A percentile compares a stretch with the other conserved stretches of the same genome.
These are phyloP conservation scores for Chascanopsetta lugubris DNA, from an alignment of 2,113 vertebrate genomes.

Conservation along the genomic window DNA sequence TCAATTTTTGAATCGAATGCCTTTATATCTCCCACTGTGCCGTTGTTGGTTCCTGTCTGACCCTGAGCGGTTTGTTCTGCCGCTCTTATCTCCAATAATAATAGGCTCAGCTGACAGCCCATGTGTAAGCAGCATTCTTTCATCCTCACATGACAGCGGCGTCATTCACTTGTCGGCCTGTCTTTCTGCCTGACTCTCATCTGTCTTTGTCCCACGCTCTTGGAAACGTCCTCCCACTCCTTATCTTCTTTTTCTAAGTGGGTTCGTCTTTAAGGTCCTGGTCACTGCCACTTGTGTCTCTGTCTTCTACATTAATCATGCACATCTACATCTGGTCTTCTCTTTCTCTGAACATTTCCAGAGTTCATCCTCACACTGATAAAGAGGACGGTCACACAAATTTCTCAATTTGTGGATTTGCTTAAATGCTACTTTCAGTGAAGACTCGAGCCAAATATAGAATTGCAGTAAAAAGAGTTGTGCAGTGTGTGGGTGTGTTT, in stretches of 20 bases:
- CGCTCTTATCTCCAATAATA: constrained; percentile 74
- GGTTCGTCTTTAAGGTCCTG: neutral
- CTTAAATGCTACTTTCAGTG: neutral
- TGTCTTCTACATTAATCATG: neutral
- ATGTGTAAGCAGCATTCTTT: constrained; percentile 77
- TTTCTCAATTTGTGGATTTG: constrained; percentile 5
- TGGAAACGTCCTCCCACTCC: neutral
- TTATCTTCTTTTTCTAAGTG: neutral
- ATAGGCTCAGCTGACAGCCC: constrained; percentile 74
- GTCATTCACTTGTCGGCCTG: constrained; percentile 48
- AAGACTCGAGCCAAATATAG: neutral
- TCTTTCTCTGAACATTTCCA: neutral
- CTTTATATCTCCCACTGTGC: constrained; percentile 31
- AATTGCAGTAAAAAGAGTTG: neutral
- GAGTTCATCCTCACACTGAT: constrained; percentile 6
- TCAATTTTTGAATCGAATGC: constrained; percentile 1
- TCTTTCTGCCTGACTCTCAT: constrained; percentile 14
- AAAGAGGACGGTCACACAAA: neutral
- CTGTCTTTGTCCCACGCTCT: constrained; percentile 26
- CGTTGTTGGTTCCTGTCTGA: constrained; percentile 35
- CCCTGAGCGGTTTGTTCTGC: constrained; percentile 68
- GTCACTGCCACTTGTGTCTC: neutral
- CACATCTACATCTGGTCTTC: neutral
- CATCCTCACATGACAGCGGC: constrained; percentile 73
- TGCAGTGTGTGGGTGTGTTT: neutral